Conservation (phyloP, 1,140 invertebrate genomes). For the Vollenhovia emeryi region DNA sequence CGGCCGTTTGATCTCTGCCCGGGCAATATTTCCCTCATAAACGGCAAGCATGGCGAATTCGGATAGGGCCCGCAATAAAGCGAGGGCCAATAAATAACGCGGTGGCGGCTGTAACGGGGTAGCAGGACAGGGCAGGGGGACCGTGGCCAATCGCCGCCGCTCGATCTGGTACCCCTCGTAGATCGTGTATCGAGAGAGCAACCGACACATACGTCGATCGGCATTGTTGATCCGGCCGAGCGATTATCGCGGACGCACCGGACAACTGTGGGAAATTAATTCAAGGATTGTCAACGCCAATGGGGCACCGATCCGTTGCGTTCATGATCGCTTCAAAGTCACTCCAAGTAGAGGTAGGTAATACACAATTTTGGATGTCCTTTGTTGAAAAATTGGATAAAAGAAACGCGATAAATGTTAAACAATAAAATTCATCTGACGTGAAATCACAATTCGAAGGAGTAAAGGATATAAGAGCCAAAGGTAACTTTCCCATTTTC, state of each 20-base stretch:
- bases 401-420: too few relatives aligned
- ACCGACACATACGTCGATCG: constrained; percentile 11
- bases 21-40: constrained; percentile 75
- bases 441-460: too few relatives aligned
- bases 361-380: too few relatives aligned
- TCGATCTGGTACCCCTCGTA: constrained; percentile 7
- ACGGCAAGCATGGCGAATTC: constrained; percentile 65
- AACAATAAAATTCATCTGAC: too few relatives aligned
- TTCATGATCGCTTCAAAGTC: not conserved
- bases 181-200: constrained; percentile 47
- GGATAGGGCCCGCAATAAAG: constrained; percentile 56
- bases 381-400: too few relatives aligned
- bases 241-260: constrained; percentile 64
- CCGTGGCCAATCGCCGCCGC: constrained; percentile 55
- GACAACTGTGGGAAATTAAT: constrained; percentile 78
- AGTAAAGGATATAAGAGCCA: too few relatives aligned
- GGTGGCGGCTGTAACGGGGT: not conserved
- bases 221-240: constrained; percentile 33
- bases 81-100: constrained; percentile 71
- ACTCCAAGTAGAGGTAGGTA: too few relatives aligned
- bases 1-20: constrained; percentile 71
- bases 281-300: constrained; percentile 14
- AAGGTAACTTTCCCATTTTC: too few relatives aligned
- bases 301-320: not conserved
- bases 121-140: not conserved